Conservation (phyloP, 2,113 vertebrate genomes). For the Trochalopteron elliotii region DNA sequence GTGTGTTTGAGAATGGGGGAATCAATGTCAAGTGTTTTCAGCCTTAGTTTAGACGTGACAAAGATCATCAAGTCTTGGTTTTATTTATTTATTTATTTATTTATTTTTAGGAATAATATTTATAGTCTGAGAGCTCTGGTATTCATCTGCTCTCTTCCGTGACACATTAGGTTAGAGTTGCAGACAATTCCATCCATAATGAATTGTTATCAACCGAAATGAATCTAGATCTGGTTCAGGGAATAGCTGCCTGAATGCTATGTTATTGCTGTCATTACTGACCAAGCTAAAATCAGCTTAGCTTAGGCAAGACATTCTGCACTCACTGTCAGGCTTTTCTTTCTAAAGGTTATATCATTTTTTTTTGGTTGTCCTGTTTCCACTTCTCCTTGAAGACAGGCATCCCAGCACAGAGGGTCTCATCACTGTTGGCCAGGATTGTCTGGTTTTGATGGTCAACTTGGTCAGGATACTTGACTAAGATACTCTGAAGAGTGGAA, state of each 20-base stretch:
- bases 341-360: background rate
- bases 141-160: background rate
- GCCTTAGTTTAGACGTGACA: background rate
- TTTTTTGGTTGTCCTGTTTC: background rate
- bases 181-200: background rate
- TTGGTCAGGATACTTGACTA: background rate
- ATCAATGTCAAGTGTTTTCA: background rate
- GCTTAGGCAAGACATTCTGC: background rate
- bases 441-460: background rate
- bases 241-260: background rate
- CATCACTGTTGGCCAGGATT: background rate
- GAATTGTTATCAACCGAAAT: background rate
- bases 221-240: background rate
- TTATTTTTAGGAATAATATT: background rate
- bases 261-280: background rate
- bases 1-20: background rate
- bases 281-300: background rate
- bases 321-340: background rate
- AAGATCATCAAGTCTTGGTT: background rate
- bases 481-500: background rate
- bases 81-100: background rate
- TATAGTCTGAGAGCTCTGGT: background rate
- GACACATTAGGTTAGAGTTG: fast-evolving
- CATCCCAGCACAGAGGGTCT: background rate
- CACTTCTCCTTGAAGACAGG: background rate